phyloP scores from a whole-genome alignment of 2,888 invertebrate species.

The Exephanes ischioxanthus region DNA sequence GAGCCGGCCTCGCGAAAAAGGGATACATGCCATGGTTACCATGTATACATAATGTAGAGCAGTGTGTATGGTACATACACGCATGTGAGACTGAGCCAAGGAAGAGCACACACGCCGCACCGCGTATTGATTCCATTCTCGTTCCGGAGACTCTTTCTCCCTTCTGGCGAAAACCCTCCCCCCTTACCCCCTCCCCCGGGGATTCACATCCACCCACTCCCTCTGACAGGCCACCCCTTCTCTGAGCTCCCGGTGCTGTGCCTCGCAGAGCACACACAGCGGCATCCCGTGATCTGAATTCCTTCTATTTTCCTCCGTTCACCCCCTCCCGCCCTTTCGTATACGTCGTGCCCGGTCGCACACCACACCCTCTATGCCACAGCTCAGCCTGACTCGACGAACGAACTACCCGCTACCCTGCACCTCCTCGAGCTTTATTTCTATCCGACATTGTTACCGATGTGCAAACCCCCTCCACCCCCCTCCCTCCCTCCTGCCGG shows the following conservation, averaged over 20 bases:
- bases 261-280: slow-evolving; percentile 68
- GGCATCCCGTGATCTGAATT: slow-evolving; percentile 83
- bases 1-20: slow-evolving; percentile 47
- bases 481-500: slow-evolving; percentile 66
- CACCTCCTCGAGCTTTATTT: slow-evolving; percentile 78
- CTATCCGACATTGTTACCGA: slow-evolving; percentile 84
- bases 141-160: slow-evolving; percentile 77
- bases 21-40: slow-evolving; percentile 21
- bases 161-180: slow-evolving; percentile 66
- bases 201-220: slow-evolving; percentile 65
- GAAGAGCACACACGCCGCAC: slow-evolving; percentile 80
- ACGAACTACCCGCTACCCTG: slow-evolving; percentile 59
- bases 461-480: slow-evolving; percentile 72
- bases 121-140: slow-evolving; percentile 83
- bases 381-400: slow-evolving; percentile 62
- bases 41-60: slow-evolving; percentile 37
- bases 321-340: slow-evolving; percentile 69
- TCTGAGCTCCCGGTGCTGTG: slow-evolving; percentile 57
- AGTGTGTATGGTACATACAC: slow-evolving; percentile 71
- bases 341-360: slow-evolving; percentile 60
- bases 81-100: slow-evolving; percentile 77
- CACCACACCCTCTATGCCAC: slow-evolving; percentile 61
- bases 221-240: slow-evolving; percentile 65
- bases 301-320: slow-evolving; percentile 81
- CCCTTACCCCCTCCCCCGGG: slow-evolving; percentile 22